Conservation (phyloP, 2,113 vertebrate genomes). For the Eurypyga helias region DNA sequence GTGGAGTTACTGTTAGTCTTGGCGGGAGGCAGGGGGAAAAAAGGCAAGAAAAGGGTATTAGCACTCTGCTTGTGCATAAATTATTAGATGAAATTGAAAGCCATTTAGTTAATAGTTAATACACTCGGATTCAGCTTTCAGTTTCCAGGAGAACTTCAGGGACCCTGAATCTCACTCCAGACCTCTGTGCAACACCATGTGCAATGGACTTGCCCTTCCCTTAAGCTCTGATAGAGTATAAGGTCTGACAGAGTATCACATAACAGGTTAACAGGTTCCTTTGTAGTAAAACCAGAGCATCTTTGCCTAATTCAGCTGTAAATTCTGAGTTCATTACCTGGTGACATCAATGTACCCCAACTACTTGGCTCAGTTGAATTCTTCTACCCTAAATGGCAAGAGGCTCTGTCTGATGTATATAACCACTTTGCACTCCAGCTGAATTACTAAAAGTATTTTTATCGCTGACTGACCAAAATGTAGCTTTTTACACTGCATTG, state of each 20-base stretch:
- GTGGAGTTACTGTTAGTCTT: background rate
- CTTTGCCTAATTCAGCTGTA: background rate
- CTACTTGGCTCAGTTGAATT: background rate
- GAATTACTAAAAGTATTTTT: background rate
- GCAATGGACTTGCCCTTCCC: background rate
- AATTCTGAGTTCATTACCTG: background rate
- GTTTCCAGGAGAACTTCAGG: background rate
- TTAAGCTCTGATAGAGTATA: background rate
- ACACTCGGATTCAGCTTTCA: background rate
- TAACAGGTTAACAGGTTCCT: background rate
- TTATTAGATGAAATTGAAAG: background rate
- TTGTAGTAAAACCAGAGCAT: background rate
- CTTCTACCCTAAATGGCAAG: background rate
- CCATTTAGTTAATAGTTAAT: background rate
- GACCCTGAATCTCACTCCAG: background rate
- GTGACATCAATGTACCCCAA: background rate
- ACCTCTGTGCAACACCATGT: background rate
- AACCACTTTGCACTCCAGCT: background rate
- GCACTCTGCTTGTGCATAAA: background rate
- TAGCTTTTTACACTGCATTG: background rate
- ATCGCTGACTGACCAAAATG: background rate
- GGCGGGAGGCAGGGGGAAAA: background rate
- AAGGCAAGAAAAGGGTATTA: background rate
- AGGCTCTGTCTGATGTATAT: background rate
- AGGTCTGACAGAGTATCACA: background rate